Base-by-base conservation (phyloP, 1,140 invertebrate genomes). In the Carcinoscorpius rotundicauda region DNA sequence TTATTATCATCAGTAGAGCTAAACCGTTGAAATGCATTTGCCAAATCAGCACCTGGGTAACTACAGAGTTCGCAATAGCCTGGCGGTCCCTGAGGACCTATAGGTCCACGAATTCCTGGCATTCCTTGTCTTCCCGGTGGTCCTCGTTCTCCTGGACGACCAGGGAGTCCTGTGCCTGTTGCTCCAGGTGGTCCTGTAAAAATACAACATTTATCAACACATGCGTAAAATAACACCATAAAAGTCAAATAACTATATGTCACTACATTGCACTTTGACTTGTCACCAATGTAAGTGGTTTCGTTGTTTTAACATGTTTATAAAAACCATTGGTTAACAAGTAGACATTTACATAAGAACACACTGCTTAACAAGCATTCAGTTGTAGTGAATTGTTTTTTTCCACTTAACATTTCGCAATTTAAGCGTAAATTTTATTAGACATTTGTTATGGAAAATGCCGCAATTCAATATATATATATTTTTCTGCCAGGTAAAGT, bases 71-170 rank as follows among this genome's bases (percentile, higher is more conserved):
- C 84, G 69, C 84, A 86, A 69, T 78, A 81, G 49, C 85, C 85
- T 29, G 84, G 82, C 51, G 69, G 64, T 8, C 71, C 69, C 49
- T 67, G 63, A 6, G 70, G 70, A 51, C 67, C 67, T 3, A 62
- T 52, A 3, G 67, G 58, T n/a, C 67, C 67, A 60, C 67, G 50
- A 6, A 61, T 61, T 52, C 67, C 67, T 4, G 64, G 8, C n/a
- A 66, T 66, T 52, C 84, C 84, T 77, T 83, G 80, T 76, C 80
- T 76, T 60, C 85, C 85, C 6, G 82, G 72, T 73, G 85, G 82
- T 29, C 85, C 86, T 73, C 83, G 77, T 61, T 83, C 81, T 11
- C 86, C 85, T 55, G 77, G 76, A 70, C 82, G 78, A 5, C 85
- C 82, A 4, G 78, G 77, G 29, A 79, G 73, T 62, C 84, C 84